Evolutionary conservation across 1,140 invertebrate species (phyloP).

Genomic region (Drosophila teissieri): DNA sequence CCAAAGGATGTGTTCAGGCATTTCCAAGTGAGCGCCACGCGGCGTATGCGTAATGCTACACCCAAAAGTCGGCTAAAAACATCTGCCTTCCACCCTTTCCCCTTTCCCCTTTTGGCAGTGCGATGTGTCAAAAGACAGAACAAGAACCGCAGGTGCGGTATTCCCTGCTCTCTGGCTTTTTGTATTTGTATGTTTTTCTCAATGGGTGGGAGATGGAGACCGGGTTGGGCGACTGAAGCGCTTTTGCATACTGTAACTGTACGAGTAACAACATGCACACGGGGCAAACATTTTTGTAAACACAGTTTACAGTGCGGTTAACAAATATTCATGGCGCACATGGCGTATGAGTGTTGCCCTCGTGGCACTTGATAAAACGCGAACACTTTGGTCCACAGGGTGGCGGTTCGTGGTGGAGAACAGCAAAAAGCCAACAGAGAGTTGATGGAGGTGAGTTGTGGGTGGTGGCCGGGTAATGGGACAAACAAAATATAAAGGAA

Average conservation of each 20-base stretch:
- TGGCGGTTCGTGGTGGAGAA: constrained; percentile 21
- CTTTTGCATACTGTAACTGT: constrained; percentile 51
- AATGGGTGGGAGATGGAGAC: not conserved
- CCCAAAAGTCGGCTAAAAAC: constrained; percentile 27
- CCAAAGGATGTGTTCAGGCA: constrained; percentile 14
- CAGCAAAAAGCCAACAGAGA: constrained; percentile 49
- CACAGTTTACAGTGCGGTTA: constrained; percentile 63
- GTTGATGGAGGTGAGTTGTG: not conserved
- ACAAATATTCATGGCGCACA: constrained; percentile 73
- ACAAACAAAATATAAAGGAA: constrained; percentile 43
- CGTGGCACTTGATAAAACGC: constrained; percentile 64
- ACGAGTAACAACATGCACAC: constrained; percentile 41
- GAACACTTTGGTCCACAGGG: constrained; percentile 45
- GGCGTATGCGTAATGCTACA: constrained; percentile 49
- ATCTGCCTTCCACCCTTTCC: constrained; percentile 12
- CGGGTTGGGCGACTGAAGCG: constrained; percentile 12
- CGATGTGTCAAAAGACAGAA: constrained; percentile 53
- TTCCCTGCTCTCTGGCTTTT: constrained; percentile 19
- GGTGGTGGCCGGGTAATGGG: constrained; percentile 4
- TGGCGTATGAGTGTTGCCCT: constrained; percentile 67
- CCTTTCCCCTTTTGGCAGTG: constrained; percentile 43
- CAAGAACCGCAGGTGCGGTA: constrained; percentile 48
- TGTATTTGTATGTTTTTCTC: constrained; percentile 11
- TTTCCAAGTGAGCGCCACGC: constrained; percentile 16
- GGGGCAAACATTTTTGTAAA: constrained; percentile 62